These are phyloP conservation scores for Pantelozetes paolii DNA, from an alignment of 2,888 invertebrate genomes.

Conservation along the genomic window DNA sequence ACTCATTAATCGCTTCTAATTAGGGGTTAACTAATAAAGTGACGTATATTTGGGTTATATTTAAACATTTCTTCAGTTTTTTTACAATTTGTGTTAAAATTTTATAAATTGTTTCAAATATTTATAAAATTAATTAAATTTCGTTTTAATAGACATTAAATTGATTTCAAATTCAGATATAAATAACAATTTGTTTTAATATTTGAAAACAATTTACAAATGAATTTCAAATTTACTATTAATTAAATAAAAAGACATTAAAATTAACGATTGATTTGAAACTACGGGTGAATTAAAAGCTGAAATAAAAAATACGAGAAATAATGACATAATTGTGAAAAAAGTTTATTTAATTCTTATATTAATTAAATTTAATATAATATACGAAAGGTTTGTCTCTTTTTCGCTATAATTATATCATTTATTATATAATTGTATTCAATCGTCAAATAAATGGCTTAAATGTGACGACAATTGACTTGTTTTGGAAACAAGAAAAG, in stretches of 20 bases:
- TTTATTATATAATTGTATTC: neutral
- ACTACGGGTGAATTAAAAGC: neutral
- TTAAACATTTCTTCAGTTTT: no score
- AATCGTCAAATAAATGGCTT: neutral
- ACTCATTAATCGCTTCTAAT: neutral
- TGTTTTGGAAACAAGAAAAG: constrained; percentile 17
- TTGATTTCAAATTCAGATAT: no score
- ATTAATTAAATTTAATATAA: neutral
- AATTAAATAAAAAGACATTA: neutral
- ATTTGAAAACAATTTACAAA: neutral
- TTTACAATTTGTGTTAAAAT: no score
- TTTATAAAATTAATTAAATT: no score
- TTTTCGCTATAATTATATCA: neutral
- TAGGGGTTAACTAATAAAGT: neutral
- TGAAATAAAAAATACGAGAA: neutral
- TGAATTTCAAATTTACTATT: constrained; percentile 4
- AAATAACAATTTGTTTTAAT: neutral
- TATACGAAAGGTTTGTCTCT: neutral
- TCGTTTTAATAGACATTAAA: no score
- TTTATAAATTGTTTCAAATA: no score
- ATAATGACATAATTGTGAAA: neutral
- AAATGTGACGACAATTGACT: constrained; percentile 5
- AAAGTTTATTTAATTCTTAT: neutral
- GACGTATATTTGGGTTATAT: neutral
- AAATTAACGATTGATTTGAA: neutral